Base-by-base conservation (phyloP, 2,113 vertebrate genomes). In the Dasyurus viverrinus region DNA sequence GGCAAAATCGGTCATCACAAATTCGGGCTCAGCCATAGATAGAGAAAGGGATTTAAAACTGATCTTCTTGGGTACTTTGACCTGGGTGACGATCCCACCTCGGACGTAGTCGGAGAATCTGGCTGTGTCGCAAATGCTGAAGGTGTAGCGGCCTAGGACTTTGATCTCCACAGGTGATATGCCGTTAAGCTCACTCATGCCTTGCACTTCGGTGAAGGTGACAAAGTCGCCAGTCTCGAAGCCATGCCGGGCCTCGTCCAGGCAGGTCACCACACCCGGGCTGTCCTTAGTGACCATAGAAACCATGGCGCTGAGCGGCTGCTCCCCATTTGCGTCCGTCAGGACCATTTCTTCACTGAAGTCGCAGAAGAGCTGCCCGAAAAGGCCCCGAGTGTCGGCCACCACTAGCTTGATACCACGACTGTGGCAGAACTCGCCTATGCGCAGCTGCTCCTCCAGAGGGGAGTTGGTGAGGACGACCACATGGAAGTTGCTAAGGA, bases 251-350 rank as follows among this genome's bases (percentile, higher is more conserved):
- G 99, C 99, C 96, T 99, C 99, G 60, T 99, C 99, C 96, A 99
- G 98, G 93, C 99, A 99, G 6, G 99, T 99, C 95, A 99, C 99
- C 95, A 99, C 99, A 55, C 99, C 99, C 0, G 98, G 97, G 93
- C 95, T 98, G 93, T 99, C 99, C 99, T 99, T 99, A 42, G 99
- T 99, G 48, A 99, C 98, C 99, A 99, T 99, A 90, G 99, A 99
- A 95, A 99, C 99, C 99, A 99, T 99, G 95, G 99, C 99, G 91
- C 99, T 99, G 76, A 99, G 98, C 0, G 99, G 99, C 96, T 99
- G 99, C 90, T 99, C 99, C 96, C 99, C 99, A 22, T 99, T 99
- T 94, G 98, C 98, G 97, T 99, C 99, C 6, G 98, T 98, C 52
- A 99, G 99, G 0, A 99, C 91, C 99, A 99, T 99, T 89, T 99